Base-by-base conservation (phyloP, 2,113 vertebrate genomes). In the Menura novaehollandiae region DNA sequence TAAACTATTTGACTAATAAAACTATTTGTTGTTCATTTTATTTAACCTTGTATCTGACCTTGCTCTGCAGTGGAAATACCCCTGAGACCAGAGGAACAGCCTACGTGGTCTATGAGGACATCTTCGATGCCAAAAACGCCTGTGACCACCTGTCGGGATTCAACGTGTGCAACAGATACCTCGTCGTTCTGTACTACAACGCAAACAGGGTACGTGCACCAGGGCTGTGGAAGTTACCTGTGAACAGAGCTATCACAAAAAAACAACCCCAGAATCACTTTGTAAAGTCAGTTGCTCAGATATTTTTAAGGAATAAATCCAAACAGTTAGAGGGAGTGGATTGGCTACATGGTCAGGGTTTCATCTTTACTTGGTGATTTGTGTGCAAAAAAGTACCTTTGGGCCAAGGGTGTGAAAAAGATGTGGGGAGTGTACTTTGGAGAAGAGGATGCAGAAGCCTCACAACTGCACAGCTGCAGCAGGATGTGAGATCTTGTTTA, bases 121-220 rank as follows among this genome's bases (percentile, higher is more conserved):
- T 99, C 95, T 99, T 99, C 52, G 99, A 99, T 86, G 99, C 99
- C 96, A 99, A 99, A 97, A 99, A 99, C 0, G 99, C 99, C 23
- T 99, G 99, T 46, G 99, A 99, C 96, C 99, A 99, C 91, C 97
- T 99, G n/a, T 99, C 99, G 0, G 99, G 99, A 59, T 99, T 99
- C 98, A 99, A 99, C 2, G 99, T 99, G 47, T 99, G 99, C 98
- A 99, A 99, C 98, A 98, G 99, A 97, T 99, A 99, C 97, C 98
- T 99, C 4, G 99, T 99, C 4, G 99, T 99, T 32, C 97, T 99
- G 89, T 99, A 99, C 97, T 99, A 99, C 72, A 99, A 99, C 0
- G 99, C 99, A 49, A 99, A 99, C 98, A 98, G 99, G 98, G 99
- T 99, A 98, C 1, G 99, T 98, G 69, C 21, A 1, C 43, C 10